These are phyloP conservation scores for Ceratosolen solmsi DNA, from an alignment of 1,140 invertebrate species.

Conservation along the genomic window DNA sequence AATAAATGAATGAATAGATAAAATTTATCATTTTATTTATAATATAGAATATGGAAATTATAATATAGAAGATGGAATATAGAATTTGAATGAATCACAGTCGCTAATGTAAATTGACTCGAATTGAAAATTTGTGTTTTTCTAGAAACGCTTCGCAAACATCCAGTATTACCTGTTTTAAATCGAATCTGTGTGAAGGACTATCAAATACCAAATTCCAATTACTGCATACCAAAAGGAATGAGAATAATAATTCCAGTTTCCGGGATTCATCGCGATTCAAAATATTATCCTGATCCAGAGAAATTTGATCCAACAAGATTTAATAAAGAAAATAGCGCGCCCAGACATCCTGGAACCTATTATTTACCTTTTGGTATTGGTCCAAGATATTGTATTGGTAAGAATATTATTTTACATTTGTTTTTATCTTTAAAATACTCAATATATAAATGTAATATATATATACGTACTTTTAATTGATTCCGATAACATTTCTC, in stretches of 20 bases:
- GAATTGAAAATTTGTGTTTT: not conserved
- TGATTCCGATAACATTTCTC: no score
- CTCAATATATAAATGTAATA: no score
- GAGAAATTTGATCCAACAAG: conserved; percentile 77
- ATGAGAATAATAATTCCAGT: conserved; percentile 58
- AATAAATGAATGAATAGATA: no score
- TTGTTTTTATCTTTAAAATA: no score
- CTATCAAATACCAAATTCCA: conserved; percentile 64
- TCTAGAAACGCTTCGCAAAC: conserved; percentile 71
- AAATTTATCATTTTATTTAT: no score
- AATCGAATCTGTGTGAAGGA: conserved; percentile 66
- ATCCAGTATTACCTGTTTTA: conserved; percentile 67
- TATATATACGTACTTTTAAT: no score
- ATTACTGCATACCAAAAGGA: conserved; percentile 57
- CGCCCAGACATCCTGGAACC: conserved; percentile 64
- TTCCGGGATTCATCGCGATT: conserved; percentile 63
- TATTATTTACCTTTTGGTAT: conserved; percentile 76
- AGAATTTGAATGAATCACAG: not conserved
- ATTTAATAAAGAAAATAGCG: conserved; percentile 71
- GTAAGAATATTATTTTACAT: conserved; percentile 48
- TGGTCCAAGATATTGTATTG: conserved; percentile 76
- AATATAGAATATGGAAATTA: no score
- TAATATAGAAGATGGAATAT: no score
- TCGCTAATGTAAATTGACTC: not conserved
- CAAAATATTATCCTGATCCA: conserved; percentile 75